Evolutionary conservation across 2,888 invertebrate species (phyloP).

Genomic region (Volucella inanis): DNA sequence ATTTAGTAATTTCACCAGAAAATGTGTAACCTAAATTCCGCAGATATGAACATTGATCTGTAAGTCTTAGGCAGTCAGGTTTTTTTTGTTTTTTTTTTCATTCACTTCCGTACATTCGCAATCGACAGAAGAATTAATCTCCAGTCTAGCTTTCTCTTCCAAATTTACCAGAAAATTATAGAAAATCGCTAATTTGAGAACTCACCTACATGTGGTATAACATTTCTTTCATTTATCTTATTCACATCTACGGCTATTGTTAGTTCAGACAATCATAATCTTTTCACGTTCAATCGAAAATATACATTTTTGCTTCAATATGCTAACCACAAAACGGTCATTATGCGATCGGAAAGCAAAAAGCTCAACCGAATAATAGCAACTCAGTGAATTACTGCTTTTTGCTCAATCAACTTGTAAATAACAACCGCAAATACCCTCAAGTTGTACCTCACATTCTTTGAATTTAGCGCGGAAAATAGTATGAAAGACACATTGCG

Average conservation of each 20-base stretch:
- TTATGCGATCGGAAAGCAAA: conserved; percentile 35
- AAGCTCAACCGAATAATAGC: conserved; percentile 51
- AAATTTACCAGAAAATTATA: no score
- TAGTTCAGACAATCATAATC: conserved; percentile 6
- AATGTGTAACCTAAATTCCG: no score
- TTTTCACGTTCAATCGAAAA: conserved; percentile 1
- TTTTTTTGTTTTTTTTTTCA: no score
- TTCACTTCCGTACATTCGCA: no score
- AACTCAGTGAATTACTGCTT: conserved; percentile 55
- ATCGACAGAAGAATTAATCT: no score
- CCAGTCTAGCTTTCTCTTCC: no score
- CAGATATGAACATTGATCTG: no score
- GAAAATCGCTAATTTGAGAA: no score
- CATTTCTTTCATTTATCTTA: conserved; percentile 41
- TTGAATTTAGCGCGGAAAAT: conserved; percentile 56
- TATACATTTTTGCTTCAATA: conserved; percentile 26
- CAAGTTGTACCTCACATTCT: conserved; percentile 47
- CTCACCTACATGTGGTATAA: no score
- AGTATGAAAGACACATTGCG: background rate
- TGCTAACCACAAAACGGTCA: conserved; percentile 57
- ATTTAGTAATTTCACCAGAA: no score
- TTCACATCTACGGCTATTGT: background rate
- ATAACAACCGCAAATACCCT: conserved; percentile 68
- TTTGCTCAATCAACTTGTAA: conserved; percentile 66
- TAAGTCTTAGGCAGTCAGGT: no score